Evolutionary conservation across 92 coral and sea anemone species (phyloP), one percentile per base, ranked within the genome.

Genomic region (Epizoanthus rinbou): DNA sequence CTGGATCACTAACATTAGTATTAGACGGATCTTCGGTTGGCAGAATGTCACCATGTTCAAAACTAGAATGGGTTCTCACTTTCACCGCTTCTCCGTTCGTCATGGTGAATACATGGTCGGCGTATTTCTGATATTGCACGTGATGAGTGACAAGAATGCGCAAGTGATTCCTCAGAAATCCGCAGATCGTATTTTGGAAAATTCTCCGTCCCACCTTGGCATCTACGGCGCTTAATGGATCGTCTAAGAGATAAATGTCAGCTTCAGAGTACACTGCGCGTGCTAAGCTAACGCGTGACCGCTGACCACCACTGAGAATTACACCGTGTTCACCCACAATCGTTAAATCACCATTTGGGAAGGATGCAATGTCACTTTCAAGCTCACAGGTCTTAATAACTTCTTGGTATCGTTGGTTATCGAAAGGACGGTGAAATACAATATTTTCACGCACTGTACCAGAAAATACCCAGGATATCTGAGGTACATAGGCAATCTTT

Each of bases 211-310:
- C 75, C 39, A 69, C 75, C 57, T 37, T 69, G 54, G 75, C 56
- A 69, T 69, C 75, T 37, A 69, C 75, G 3, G 75, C 75, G 5
- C 70, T 65, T 37, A 65, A 37, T 25, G 70, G 70, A 28, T 65
- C 70, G 19, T 65, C 70, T 39, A 69, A 69, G 14, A 69, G 75
- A 5, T 69, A 69, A 14, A 39, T 69, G 9, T 69, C 31, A 6
- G 53, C n/a, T 17, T 69, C 75, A 69, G 75, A 69, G 18, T 69
- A 69, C 13, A 21, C 75, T 69, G 75, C 75, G 75, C 75, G 75
- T 35, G 75, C 75, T 39, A 69, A 33, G 19, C 43, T 69, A 23
- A 69, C 70, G 33, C 70, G 70, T 28, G 43, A 28, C 39, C 70
- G 70, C 70, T 65, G 70, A 9, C 70, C 70, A 28, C 70, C 70